Evolutionary conservation across 2,888 invertebrate species (phyloP), one percentile per base, ranked within the genome.

Genomic region (Oxytorus armatus): DNA sequence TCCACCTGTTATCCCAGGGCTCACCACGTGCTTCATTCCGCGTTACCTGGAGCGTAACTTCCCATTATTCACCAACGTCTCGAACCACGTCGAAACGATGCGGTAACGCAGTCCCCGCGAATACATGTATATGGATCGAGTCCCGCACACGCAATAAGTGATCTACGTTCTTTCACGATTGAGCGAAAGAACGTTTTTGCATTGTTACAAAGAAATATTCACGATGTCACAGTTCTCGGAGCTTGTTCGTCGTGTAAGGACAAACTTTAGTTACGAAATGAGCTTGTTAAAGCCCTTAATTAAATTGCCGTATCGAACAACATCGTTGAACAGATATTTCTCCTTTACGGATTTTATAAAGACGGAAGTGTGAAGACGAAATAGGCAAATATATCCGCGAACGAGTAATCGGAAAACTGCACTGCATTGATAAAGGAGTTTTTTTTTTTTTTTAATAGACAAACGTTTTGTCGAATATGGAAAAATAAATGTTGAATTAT

Each of bases 1-100:
- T 59, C 76, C 81, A 82, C 81, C 81, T 82, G 81, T 82, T 82
- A 39, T 73, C 16, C 68, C n/a, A n/a, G n/a, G 16, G 14, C 53
- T 63, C 55, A 69, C 72, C 81, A 79, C 81, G 75, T 79, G 81
- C 79, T 69, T 36, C 36, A 49, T 73, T 79, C 75, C 57, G 55
- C 63, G 76, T 73, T 79, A 79, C 49, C 49, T 76, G 63, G 73
- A 79, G 51, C 79, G 75, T 82, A 79, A 72, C 81, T 76, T 79
- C 73, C 68, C 73, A 79, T 77, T 73, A 79, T 79, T 79, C 73
- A 73, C 53, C 61, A 36, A n/a, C 14, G 11, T 55, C 42, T 53
- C 49, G 55, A 55, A 39, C 59, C 21, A 69, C 57, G 73, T 66
- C 59, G 70, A 76, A 75, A 53, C 75, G 73, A 80, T 77, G 77